These are phyloP conservation scores for Albula goreensis DNA, from an alignment of 2,113 vertebrate genomes.

Conservation along the genomic window DNA sequence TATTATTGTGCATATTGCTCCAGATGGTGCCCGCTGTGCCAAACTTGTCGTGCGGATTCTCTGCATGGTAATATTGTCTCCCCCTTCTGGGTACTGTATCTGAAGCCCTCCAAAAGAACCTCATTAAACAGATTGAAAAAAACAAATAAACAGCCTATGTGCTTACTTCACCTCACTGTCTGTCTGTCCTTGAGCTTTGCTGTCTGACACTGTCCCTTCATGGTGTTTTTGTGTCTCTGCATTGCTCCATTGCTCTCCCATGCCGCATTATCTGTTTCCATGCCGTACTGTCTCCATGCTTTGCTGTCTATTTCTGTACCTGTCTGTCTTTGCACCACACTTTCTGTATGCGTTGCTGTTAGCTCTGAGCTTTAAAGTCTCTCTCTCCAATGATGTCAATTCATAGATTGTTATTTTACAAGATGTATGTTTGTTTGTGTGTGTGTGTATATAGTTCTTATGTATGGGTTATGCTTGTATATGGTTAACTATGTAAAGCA, in stretches of 20 bases:
- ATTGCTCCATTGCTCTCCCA: no score
- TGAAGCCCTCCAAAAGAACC: slow-evolving; percentile 44
- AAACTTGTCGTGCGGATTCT: slow-evolving; percentile 35
- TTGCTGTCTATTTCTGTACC: not conserved
- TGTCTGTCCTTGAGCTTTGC: not conserved
- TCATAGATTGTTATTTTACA: not conserved
- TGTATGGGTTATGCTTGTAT: no score
- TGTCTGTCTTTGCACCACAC: not conserved
- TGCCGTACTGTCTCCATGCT: not conserved
- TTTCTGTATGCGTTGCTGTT: not conserved
- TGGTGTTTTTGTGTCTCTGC: no score
- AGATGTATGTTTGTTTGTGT: not conserved
- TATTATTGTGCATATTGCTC: slow-evolving; percentile 27
- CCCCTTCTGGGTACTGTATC: slow-evolving; percentile 38
- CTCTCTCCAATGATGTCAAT: not conserved
- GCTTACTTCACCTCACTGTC: not conserved
- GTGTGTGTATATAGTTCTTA: no score
- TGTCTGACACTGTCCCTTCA: not conserved
- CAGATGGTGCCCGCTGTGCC: slow-evolving; percentile 41
- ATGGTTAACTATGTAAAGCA: no score
- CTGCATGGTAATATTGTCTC: slow-evolving; percentile 45
- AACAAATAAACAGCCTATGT: slow-evolving; percentile 15
- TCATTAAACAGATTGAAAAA: slow-evolving; percentile 52
- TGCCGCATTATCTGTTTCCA: no score
- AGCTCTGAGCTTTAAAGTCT: not conserved